phyloP scores from a whole-genome alignment of 2,888 invertebrate species.

The Aphelenchoides bicaudatus region DNA sequence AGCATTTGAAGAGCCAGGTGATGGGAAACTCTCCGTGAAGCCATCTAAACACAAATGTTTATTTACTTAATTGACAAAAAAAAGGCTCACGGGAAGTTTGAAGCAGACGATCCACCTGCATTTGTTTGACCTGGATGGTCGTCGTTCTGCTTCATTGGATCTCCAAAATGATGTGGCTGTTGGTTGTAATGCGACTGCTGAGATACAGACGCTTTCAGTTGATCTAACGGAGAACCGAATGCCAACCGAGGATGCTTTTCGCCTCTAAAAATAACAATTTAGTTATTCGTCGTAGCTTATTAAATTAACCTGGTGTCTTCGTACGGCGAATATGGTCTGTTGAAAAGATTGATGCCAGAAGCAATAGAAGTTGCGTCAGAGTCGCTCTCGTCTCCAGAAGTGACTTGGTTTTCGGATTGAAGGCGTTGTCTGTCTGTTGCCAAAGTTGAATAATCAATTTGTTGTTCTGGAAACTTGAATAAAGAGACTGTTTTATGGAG shows the following conservation, averaged over 20 bases:
- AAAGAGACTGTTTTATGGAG: too few relatives aligned
- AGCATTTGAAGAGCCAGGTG: constrained; percentile 28
- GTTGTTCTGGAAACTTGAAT: too few relatives aligned
- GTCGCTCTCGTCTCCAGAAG: constrained; percentile 30
- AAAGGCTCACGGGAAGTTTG: too few relatives aligned
- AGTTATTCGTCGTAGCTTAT: not conserved
- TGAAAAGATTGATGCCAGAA: constrained; percentile 2
- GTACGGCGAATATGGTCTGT: not conserved
- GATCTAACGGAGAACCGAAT: too few relatives aligned
- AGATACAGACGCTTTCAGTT: too few relatives aligned
- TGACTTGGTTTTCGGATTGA: constrained; percentile 29
- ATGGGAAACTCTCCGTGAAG: constrained; percentile 34
- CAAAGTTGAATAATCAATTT: constrained; percentile 34
- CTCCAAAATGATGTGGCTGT: too few relatives aligned
- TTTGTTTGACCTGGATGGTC: too few relatives aligned
- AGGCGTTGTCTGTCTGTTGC: constrained; percentile 19
- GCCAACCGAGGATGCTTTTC: constrained; percentile 12
- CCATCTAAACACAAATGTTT: constrained; percentile 30
- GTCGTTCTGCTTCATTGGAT: too few relatives aligned
- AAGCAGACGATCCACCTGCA: too few relatives aligned
- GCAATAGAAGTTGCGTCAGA: constrained; percentile 35
- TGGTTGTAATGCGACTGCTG: too few relatives aligned
- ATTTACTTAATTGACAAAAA: not conserved
- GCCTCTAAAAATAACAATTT: constrained; percentile 1
- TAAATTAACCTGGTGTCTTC: constrained; percentile 6